Evolutionary conservation across 2,113 vertebrate genomes (phyloP), one percentile per base, ranked within the genome.

Genomic region (Pangasianodon hypophthalmus): DNA sequence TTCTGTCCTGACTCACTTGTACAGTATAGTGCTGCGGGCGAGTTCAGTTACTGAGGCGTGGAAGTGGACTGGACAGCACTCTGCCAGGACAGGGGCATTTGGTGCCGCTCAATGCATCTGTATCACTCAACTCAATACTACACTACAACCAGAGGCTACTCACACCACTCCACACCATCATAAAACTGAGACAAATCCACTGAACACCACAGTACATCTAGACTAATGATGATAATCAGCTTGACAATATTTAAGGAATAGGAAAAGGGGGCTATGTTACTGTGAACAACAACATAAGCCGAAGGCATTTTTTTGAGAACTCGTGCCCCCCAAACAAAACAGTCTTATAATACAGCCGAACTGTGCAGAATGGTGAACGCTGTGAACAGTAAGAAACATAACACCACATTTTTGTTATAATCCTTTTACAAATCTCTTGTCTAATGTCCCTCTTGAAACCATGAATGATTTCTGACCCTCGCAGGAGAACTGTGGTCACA

Each of bases 21-120:
- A 93, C 94, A 94, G 94, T 94, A 92, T 92, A 92, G 19, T 54
- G 94, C 95, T 91, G 4, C 13, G n/a, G 94, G 95, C 92, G 6
- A 50, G 89, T 92, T 95, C 93, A 92, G 86, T 93, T 93, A 90
- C 90, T 93, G 94, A 95, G 91, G 94, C 94, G 44, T 94, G 93
- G 94, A 95, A 96, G 86, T 3, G 89, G 91, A 93, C 91, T 88
- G 92, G 95, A 95, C 94, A 90, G 50, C 86, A 89, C 87, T 92
- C 88, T 91, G 91, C 92, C 84, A 89, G 91, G 54, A 75, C 37
- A 90, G 56, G 87, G 89, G 75, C 82, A 90, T 85, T 87, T 50
- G 46, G 90, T 60, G 86, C 73, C 75, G 82, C 88, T 86, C 67
- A 29, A 32, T 80, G 62, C 85, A 32, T 90, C 73, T 56, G 50